A percentile compares a stretch with the other conserved stretches of the same genome.
Conservation (phyloP, 2,797 vertebrate species). For the Strix occidentalis region DNA sequence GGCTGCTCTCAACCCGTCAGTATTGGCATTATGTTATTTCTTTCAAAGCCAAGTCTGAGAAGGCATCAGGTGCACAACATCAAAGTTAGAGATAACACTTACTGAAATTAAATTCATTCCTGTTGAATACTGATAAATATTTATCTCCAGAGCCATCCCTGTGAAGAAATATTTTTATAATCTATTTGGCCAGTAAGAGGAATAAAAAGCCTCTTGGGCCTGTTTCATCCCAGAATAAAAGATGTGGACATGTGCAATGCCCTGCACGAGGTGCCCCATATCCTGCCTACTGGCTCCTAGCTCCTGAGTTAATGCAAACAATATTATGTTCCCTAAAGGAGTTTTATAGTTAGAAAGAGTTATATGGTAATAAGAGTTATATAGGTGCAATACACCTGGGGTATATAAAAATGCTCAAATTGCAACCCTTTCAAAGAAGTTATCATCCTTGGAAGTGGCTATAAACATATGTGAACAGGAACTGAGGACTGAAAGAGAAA, state of each 20-base stretch:
- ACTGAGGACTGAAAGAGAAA: not conserved
- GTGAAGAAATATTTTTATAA: constrained; percentile 35
- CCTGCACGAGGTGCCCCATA: not conserved
- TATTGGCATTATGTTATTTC: not conserved
- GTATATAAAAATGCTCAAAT: constrained; percentile 43
- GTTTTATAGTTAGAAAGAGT: constrained; percentile 56
- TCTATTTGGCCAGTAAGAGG: constrained; percentile 35
- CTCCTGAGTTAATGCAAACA: constrained; percentile 32
- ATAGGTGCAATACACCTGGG: constrained; percentile 50
- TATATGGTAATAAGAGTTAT: constrained; percentile 65
- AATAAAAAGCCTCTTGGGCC: not conserved
- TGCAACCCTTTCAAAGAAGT: constrained; percentile 51
- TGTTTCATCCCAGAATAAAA: not conserved
- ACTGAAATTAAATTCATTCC: constrained; percentile 38
- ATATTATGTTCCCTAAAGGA: constrained; percentile 39
- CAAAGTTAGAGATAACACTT: constrained; percentile 1
- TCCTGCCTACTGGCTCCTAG: not conserved
- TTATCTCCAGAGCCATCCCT: constrained; percentile 23
- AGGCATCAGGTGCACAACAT: constrained; percentile 23
- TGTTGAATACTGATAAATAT: constrained; percentile 19
- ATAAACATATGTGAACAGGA: constrained; percentile 39
- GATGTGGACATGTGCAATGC: not conserved
- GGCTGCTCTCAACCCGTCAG: not conserved
- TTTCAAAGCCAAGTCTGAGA: not conserved
- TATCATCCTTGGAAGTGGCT: constrained; percentile 43